Conservation (phyloP, 2,797 vertebrate genomes). For the Ctenosaura bakeri region DNA sequence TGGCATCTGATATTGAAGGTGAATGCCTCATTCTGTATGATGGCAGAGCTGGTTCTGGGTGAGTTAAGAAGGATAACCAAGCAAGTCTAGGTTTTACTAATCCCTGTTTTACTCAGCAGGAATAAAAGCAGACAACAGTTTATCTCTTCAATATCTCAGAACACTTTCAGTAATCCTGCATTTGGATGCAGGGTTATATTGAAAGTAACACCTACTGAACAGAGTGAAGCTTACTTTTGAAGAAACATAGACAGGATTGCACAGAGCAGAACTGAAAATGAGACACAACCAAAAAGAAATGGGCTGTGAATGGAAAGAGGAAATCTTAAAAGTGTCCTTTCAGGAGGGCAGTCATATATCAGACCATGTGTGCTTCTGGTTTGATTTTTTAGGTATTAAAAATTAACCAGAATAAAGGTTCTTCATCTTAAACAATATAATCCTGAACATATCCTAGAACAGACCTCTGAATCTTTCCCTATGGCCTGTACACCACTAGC, state of each 20-base stretch:
- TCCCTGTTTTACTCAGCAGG: too few relatives aligned
- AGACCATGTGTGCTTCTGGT: not conserved
- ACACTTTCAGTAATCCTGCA: not conserved
- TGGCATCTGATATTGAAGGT: not conserved
- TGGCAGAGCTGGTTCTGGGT: not conserved
- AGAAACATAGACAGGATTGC: not conserved
- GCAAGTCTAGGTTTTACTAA: not conserved
- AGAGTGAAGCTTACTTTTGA: not conserved
- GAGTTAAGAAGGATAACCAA: not conserved
- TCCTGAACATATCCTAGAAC: not conserved
- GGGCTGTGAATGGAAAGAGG: not conserved
- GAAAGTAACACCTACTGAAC: not conserved
- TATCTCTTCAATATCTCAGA: not conserved
- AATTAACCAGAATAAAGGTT: not conserved
- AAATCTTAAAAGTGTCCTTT: not conserved
- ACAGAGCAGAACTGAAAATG: not conserved
- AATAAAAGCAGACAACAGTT: not conserved
- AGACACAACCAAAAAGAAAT: not conserved
- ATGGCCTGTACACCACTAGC: not conserved
- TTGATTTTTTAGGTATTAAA: not conserved
- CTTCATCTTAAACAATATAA: not conserved
- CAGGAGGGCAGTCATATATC: too few relatives aligned
- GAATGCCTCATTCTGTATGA: not conserved
- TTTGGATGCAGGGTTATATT: not conserved
- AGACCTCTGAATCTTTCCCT: not conserved